phyloP scores from a whole-genome alignment of 2,113 vertebrate species.

The Spilogale gracilis region DNA sequence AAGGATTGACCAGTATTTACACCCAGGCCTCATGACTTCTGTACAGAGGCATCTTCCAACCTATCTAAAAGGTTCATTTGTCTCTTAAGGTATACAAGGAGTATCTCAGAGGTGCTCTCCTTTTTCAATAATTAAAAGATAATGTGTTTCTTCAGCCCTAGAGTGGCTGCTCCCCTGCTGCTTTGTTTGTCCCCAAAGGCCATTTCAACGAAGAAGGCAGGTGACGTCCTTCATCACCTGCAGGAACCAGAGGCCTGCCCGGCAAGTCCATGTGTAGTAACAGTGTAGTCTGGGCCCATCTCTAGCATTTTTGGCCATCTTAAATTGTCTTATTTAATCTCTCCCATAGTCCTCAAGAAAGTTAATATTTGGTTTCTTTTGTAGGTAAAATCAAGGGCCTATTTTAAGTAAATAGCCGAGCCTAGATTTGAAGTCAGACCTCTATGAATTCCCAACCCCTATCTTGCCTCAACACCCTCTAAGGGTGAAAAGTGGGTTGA shows the following conservation, averaged over 20 bases:
- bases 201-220: background rate
- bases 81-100: background rate
- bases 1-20: background rate
- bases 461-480: background rate
- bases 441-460: background rate
- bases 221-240: background rate
- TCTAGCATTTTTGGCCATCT: background rate
- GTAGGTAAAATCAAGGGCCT: background rate
- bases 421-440: conserved; percentile 9
- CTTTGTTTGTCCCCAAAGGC: background rate
- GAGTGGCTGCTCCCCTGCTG: background rate
- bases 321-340: background rate
- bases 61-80: background rate
- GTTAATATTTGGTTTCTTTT: background rate
- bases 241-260: background rate
- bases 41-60: background rate
- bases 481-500: background rate
- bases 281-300: rapidly evolving
- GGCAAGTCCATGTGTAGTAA: background rate
- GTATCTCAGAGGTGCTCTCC: background rate
- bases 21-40: background rate
- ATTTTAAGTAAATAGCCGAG: background rate
- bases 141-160: background rate
- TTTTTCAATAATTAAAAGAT: background rate
- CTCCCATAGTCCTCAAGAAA: background rate